Evolutionary conservation across 2,888 invertebrate species (phyloP), one percentile per base, ranked within the genome.

Genomic region (Xestia rhomboidea): DNA sequence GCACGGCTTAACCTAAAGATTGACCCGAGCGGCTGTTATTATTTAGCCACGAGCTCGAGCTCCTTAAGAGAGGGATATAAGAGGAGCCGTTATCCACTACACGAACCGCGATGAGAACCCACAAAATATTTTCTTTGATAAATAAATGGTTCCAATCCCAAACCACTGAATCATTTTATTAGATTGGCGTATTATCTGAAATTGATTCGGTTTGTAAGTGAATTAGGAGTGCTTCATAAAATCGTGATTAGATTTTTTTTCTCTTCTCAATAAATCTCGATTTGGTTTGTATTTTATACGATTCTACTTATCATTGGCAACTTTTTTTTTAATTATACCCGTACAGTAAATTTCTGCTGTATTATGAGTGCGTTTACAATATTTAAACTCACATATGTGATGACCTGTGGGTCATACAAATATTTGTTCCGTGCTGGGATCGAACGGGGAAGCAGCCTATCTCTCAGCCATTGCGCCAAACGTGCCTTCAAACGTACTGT

Each of bases 91-190:
- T 72, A 63, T 79, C 62, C 60, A 8, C 18, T 8, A 41, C n/a
- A 13, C 7, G n/a, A 38, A 1, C 15, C 38, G 21, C 11, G n/a
- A 38, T 15, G 5, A 18, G 34, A n/a, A 38, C 34, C 54, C 15
- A 38, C 34, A 15, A 51, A 78, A 67, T 67, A 79, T 68, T 77
- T 49, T 57, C 38, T 62, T n/a, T 41, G 24, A 54, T 73, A 70
- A 68, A 84, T 78, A 73, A 79, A 79, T 75, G 76, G 57, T 44
- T 44, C 63, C 63, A 41, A 74, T 73, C 68, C 38, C 27, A 70
- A 79, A 70, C 73, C 72, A 70, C 75, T 72, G 77, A 71, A 74
- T 87, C 82, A 87, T 79, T 71, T 81, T 78, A 85, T 87, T 78
- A 66, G 41, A 83, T 85, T 80, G 72, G 63, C 73, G 69, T 76